These are phyloP conservation scores for Drosophila nigrodunni DNA, from an alignment of 1,140 invertebrate genomes.

Conservation along the genomic window DNA sequence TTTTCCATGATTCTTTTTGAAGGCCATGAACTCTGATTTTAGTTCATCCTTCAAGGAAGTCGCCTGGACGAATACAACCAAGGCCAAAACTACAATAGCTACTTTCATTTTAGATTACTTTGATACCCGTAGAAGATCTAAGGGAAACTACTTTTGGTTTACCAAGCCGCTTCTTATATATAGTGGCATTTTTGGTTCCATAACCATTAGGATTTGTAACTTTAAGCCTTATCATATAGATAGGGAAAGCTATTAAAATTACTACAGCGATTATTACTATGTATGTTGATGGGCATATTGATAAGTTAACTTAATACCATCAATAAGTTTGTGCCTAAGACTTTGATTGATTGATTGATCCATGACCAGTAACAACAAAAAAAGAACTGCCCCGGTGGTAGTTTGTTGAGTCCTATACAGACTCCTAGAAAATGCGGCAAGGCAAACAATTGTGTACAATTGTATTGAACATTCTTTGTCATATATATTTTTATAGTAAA, in stretches of 20 bases:
- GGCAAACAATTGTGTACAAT: no score
- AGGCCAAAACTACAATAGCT: background rate
- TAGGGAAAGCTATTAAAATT: background rate
- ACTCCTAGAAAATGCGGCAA: no score
- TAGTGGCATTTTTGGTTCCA: background rate
- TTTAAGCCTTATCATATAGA: background rate
- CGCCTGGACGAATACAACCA: background rate
- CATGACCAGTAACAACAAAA: no score
- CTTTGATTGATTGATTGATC: no score
- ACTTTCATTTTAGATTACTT: constrained; percentile 7
- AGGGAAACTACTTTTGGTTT: background rate
- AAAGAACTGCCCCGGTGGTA: no score
- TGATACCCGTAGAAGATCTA: constrained; percentile 1
- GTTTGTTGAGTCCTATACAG: no score
- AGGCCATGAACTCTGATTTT: background rate
- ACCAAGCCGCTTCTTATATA: background rate
- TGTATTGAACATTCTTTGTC: no score
- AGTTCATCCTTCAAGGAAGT: background rate
- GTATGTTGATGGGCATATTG: no score
- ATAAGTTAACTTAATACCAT: no score
- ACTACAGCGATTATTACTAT: no score
- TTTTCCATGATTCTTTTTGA: background rate
- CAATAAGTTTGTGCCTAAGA: no score
- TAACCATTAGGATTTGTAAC: background rate
- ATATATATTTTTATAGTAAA: no score